phyloP scores from a whole-genome alignment of 2,888 invertebrate species.

The Eledone cirrhosa region DNA sequence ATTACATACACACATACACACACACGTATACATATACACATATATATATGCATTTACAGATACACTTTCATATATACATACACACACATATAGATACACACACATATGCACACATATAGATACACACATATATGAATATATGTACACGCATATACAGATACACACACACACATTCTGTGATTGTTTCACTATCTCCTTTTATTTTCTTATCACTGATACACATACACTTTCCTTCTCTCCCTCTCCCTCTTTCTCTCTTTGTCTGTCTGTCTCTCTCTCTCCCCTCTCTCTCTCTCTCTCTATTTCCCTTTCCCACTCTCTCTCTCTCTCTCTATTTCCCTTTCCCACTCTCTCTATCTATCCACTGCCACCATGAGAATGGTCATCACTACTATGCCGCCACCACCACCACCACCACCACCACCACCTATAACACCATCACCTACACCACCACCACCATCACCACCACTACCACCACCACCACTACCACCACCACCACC shows the following conservation, averaged over 20 bases:
- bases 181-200: not conserved
- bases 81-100: not conserved
- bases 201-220: not conserved
- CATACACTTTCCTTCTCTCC: not conserved
- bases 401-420: no score
- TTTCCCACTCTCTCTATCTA: not conserved
- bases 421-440: no score
- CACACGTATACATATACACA: not conserved
- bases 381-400: no score
- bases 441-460: no score
- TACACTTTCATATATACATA: no score
- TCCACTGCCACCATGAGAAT: not conserved
- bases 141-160: not conserved
- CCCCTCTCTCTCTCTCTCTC: not conserved
- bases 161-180: no score
- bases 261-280: not conserved
- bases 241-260: no score
- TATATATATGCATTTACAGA: no score
- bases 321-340: not conserved
- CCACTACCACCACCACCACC: no score
- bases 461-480: no score
- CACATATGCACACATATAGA: not conserved
- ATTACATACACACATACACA: no score
- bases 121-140: not conserved
- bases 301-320: not conserved